Evolutionary conservation across 2,113 vertebrate genomes (phyloP).

Genomic region (Neoarius graeffei): DNA sequence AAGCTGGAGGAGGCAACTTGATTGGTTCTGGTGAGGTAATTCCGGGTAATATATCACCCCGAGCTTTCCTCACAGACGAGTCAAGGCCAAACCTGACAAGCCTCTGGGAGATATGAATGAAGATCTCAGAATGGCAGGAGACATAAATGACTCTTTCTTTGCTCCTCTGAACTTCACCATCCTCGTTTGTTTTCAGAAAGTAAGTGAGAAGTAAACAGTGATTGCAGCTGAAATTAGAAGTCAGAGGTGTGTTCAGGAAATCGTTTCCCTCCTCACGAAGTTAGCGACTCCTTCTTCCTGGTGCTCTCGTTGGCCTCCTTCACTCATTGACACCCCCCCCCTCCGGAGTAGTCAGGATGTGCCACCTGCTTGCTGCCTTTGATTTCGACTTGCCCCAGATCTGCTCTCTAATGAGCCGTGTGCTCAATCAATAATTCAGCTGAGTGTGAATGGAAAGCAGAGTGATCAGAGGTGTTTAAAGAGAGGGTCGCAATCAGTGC

Average conservation of each 20-base stretch:
- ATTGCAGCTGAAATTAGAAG: slow-evolving; percentile 22
- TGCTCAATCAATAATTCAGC: slow-evolving; percentile 87
- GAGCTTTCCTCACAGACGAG: slow-evolving; percentile 2
- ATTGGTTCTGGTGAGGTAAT: slow-evolving; percentile 49
- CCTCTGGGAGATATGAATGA: slow-evolving; percentile 32
- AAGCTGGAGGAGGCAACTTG: slow-evolving; percentile 17
- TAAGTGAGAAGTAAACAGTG: not conserved
- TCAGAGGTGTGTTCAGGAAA: slow-evolving; percentile 33
- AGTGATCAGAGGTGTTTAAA: slow-evolving; percentile 69
- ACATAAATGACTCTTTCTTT: too few species aligned
- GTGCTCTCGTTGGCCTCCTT: slow-evolving; percentile 29
- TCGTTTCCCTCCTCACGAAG: slow-evolving; percentile 28
- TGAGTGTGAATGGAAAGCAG: slow-evolving; percentile 69
- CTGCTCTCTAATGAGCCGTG: slow-evolving; percentile 79
- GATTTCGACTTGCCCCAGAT: slow-evolving; percentile 76
- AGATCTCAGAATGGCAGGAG: slow-evolving; percentile 9
- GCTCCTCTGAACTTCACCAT: not conserved
- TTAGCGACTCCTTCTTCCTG: slow-evolving; percentile 18
- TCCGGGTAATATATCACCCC: slow-evolving; percentile 41
- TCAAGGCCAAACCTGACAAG: slow-evolving; percentile 15
- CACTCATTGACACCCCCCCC: not conserved
- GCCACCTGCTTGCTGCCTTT: slow-evolving; percentile 80
- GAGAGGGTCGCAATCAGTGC: slow-evolving; percentile 75
- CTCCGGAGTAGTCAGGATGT: slow-evolving; percentile 57
- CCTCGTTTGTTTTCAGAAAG: not conserved